Evolutionary conservation across 92 coral and sea anemone species (phyloP), one percentile per base, ranked within the genome.

Genomic region (Meandrina meandrites): DNA sequence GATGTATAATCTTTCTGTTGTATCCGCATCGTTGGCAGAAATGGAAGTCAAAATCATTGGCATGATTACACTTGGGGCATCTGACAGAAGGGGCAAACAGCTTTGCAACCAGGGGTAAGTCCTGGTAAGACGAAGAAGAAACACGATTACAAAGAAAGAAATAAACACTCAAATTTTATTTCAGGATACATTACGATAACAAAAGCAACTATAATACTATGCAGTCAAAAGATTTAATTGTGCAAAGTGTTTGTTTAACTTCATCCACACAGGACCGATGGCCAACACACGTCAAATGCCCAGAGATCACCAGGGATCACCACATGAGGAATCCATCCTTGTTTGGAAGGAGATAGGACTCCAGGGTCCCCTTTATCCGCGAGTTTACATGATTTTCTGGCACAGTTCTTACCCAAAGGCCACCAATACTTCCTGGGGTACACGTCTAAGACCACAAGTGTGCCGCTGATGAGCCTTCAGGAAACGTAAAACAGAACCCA

Each of bases 361-460:
- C 83, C 67, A 31, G 28, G 1, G 10, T 56, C 83, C 19, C 90
- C 86, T 73, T 80, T 79, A 1, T 17, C 60, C 32, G 79, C 88
- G 4, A 88, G 31, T 50, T 11, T 81, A 35, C 30, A 30, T n/a
- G 62, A 79, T 48, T 37, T 50, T 3, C 66, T 19, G 34, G 86
- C 73, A 50, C 53, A 62, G 32, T 21, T 37, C 17, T 62, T 0
- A 21, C 80, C 19, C 37, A 86, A 64, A 37, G 70, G 88, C 91
- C 91, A 88, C 94, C 90, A 89, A 72, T 89, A 86, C 62, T 80
- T 80, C 77, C 85, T 81, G 6, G 94, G 94, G 35, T 89, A 89
- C 2, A 73, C 76, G 79, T 85, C 87, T 69, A 93, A 51, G 27
- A 76, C 83, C 24, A 93, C 50, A 18, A 86, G 7, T 18, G 95